These are phyloP conservation scores for Cacatua alba DNA, from an alignment of 2,113 vertebrate genomes.

Conservation along the genomic window DNA sequence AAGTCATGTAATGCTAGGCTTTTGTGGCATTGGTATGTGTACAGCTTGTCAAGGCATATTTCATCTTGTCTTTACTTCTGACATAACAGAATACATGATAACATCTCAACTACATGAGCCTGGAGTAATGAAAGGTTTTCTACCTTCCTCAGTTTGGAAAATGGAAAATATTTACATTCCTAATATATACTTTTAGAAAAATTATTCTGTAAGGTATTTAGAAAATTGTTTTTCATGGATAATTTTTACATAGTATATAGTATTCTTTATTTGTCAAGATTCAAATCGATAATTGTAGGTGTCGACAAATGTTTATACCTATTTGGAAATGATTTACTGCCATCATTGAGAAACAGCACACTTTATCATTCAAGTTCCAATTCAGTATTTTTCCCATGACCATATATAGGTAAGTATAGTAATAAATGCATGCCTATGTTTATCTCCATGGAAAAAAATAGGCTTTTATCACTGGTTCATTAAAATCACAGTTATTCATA, in stretches of 20 bases:
- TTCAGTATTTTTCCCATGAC: not conserved
- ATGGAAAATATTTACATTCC: not conserved
- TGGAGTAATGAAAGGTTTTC: not conserved
- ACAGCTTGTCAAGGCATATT: not conserved
- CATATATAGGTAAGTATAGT: not conserved
- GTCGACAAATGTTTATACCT: not conserved
- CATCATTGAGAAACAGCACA: not conserved
- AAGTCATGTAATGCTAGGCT: not conserved
- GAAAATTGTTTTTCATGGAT: not conserved
- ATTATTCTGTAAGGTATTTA: not conserved
- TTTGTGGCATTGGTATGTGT: not conserved
- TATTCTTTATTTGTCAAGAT: not conserved
- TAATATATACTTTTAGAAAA: not conserved
- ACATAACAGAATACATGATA: not conserved
- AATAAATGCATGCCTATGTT: not conserved
- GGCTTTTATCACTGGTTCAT: conserved; percentile 6
- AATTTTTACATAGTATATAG: not conserved
- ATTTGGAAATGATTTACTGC: not conserved
- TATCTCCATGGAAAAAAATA: not conserved
- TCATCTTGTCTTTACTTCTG: not conserved
- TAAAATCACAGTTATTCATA: conserved; percentile 40
- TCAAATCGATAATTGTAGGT: not conserved
- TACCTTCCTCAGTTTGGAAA: not conserved
- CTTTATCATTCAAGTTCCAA: not conserved
- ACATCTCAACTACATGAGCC: not conserved